phyloP scores from a whole-genome alignment of 2,888 invertebrate genomes.

The Platynereis dumerilii region DNA sequence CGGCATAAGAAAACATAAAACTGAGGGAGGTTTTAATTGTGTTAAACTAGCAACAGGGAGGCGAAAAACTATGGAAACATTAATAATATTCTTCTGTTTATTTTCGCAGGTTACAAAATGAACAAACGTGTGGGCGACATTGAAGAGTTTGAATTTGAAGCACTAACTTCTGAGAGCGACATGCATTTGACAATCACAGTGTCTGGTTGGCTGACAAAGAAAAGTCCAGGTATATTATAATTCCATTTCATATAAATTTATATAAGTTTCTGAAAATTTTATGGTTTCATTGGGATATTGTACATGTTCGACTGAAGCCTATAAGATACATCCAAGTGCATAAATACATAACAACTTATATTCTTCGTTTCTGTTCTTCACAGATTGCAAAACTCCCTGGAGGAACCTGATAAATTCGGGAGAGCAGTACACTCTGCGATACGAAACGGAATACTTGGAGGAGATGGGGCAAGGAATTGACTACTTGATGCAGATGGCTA shows the following conservation, averaged over 20 bases:
- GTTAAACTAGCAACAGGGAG: too few species aligned
- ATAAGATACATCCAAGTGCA: too few species aligned
- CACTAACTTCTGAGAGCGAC: constrained; percentile 64
- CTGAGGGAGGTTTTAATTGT: too few species aligned
- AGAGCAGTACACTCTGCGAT: constrained; percentile 73
- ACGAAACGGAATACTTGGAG: constrained; percentile 70
- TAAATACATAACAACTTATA: too few species aligned
- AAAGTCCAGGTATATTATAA: constrained; percentile 58
- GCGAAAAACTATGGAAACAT: too few species aligned
- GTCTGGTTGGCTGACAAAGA: constrained; percentile 72
- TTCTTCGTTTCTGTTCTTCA: too few species aligned
- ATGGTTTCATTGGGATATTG: too few species aligned
- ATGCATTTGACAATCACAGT: constrained; percentile 72
- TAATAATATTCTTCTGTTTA: too few species aligned
- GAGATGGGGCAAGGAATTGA: constrained; percentile 72
- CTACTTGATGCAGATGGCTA: constrained; percentile 65
- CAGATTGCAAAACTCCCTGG: constrained; percentile 68
- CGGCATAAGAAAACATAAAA: too few species aligned
- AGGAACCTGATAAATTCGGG: constrained; percentile 67
- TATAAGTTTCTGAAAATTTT: too few species aligned
- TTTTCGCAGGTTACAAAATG: constrained; percentile 71
- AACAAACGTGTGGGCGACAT: constrained; percentile 73
- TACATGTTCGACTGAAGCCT: too few species aligned
- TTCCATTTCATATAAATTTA: too few species aligned
- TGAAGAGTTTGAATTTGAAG: constrained; percentile 73